Evolutionary conservation across 1,140 invertebrate species (phyloP).

Genomic region (Goniozus legneri): DNA sequence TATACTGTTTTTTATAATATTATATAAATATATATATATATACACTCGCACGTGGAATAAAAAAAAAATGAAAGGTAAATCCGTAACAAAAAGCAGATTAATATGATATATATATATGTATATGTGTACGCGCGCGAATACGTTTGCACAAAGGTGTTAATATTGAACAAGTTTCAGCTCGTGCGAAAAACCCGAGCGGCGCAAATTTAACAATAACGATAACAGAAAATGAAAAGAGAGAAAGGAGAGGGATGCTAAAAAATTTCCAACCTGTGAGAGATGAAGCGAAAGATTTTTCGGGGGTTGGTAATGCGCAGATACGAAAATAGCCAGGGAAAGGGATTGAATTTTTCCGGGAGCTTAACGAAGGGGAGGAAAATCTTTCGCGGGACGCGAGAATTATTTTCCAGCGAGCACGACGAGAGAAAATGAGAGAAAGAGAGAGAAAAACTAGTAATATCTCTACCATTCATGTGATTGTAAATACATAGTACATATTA

Average conservation of each 20-base stretch:
- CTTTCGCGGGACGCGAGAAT: constrained; percentile 16
- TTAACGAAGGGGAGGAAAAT: not conserved
- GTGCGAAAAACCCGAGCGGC: constrained; percentile 26
- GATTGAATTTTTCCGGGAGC: constrained; percentile 8
- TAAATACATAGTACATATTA: constrained; percentile 57
- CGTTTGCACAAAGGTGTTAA: constrained; percentile 26
- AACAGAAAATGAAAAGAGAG: not conserved
- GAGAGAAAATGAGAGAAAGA: constrained; percentile 8
- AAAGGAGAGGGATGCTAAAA: constrained; percentile 1
- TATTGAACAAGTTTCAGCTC: constrained; percentile 56
- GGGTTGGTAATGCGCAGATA: too few relatives aligned
- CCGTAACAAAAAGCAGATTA: constrained; percentile 18
- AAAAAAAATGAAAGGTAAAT: not conserved
- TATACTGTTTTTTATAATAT: constrained; percentile 32
- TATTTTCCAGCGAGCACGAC: too few relatives aligned
- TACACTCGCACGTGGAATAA: constrained; percentile 26
- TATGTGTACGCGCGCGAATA: constrained; percentile 24
- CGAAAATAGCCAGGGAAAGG: constrained; percentile 1
- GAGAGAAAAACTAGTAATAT: constrained; percentile 46
- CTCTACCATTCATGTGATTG: constrained; percentile 55
- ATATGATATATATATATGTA: constrained; percentile 24
- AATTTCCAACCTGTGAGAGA: not conserved
- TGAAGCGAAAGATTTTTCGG: too few relatives aligned
- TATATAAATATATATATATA: constrained; percentile 18
- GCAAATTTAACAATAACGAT: constrained; percentile 24